Conservation (phyloP, 2,113 vertebrate species). For the Aegotheles bennettii region DNA sequence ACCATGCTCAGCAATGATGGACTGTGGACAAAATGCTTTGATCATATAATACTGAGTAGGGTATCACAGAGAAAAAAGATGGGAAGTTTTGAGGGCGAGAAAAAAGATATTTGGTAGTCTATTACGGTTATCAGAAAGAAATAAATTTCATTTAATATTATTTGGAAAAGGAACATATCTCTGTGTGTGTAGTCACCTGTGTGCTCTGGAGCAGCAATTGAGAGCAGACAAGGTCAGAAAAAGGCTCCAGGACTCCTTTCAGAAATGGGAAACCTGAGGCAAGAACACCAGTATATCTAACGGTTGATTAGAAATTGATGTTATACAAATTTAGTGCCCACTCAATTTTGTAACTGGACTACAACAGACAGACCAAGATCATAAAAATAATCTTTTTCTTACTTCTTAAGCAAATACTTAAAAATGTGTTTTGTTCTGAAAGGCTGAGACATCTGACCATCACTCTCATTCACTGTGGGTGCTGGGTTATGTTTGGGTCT, state of each 20-base stretch:
- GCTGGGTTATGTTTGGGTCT: background rate
- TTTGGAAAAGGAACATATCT: background rate
- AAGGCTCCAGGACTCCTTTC: background rate
- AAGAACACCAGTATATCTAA: background rate
- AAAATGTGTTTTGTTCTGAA: background rate
- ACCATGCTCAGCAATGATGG: background rate
- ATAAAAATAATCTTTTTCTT: background rate
- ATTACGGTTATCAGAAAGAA: background rate
- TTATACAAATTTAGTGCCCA: background rate
- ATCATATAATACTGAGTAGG: rapidly evolving
- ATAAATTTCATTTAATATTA: background rate
- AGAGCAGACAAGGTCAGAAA: background rate
- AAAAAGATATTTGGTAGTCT: background rate
- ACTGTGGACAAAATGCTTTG: background rate
- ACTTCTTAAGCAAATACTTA: background rate
- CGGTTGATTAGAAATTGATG: background rate
- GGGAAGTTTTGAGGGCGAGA: rapidly evolving
- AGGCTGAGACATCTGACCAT: background rate
- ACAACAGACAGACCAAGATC: background rate
- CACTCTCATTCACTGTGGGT: background rate
- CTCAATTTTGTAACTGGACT: background rate
- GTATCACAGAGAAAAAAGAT: background rate
- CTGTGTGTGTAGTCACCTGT: background rate
- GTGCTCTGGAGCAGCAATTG: background rate
- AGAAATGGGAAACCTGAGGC: background rate